These are phyloP conservation scores for Pammene fasciana DNA, from an alignment of 2,888 invertebrate genomes.

Conservation along the genomic window DNA sequence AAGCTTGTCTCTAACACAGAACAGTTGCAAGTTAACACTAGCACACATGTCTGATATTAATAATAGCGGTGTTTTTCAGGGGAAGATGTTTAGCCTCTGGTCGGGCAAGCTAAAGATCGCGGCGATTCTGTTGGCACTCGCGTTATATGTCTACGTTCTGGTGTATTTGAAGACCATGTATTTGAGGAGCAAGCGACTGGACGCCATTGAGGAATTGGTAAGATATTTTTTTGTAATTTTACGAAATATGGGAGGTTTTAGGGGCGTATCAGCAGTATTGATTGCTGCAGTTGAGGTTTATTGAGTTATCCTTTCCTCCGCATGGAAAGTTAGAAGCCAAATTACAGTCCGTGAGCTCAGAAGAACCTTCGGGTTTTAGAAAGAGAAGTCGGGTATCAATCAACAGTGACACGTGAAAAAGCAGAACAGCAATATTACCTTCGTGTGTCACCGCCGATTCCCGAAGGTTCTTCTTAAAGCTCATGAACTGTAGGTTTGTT, in stretches of 20 bases:
- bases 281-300: neutral
- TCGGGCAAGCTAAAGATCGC: slow-evolving; percentile 49
- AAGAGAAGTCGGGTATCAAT: too few relatives aligned
- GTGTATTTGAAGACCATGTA: slow-evolving; percentile 52
- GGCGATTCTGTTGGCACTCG: slow-evolving; percentile 47
- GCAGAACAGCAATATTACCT: too few relatives aligned
- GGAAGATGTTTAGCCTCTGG: slow-evolving; percentile 47
- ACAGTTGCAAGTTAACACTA: neutral
- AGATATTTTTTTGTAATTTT: slow-evolving; percentile 12
- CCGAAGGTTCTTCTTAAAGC: too few relatives aligned
- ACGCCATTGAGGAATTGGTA: slow-evolving; percentile 53
- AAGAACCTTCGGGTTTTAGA: too few relatives aligned
- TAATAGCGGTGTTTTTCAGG: slow-evolving; percentile 37
- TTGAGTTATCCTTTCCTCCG: neutral
- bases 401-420: too few relatives aligned
- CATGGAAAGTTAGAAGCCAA: too few relatives aligned
- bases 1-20: slow-evolving; percentile 42
- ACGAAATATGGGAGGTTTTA: neutral
- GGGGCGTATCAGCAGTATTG: neutral
- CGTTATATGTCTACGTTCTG: slow-evolving; percentile 50
- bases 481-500: too few relatives aligned
- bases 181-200: slow-evolving; percentile 53
- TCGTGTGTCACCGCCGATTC: too few relatives aligned
- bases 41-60: neutral
- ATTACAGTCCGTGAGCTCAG: too few relatives aligned